Evolutionary conservation across 2,113 vertebrate species (phyloP).

Genomic region (Bagarius yarrelli): DNA sequence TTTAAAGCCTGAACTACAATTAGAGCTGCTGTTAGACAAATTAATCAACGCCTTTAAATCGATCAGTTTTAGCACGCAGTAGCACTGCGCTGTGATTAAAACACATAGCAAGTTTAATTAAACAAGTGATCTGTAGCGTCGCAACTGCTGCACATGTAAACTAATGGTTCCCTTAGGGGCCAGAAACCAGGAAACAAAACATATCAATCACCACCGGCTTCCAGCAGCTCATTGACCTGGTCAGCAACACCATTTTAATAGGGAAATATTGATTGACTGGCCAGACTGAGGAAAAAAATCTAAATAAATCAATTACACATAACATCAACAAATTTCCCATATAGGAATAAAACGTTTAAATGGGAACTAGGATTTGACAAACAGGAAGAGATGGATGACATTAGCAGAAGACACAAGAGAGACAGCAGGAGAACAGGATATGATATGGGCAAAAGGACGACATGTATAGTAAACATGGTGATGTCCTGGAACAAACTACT

Average conservation of each 20-base stretch:
- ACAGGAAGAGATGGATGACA: neutral
- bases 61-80: neutral
- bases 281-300: neutral
- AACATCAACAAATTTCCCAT: too few species aligned
- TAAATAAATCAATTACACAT: neutral
- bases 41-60: neutral
- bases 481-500: neutral
- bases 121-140: neutral
- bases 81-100: neutral
- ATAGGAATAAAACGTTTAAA: neutral
- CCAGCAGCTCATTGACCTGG: neutral
- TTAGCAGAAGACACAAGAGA: neutral
- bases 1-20: neutral
- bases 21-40: neutral
- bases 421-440: neutral
- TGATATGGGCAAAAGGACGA: neutral
- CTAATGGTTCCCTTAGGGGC: constrained; percentile 3
- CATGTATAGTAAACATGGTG: constrained; percentile 5
- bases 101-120: neutral
- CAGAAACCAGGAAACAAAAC: constrained; percentile 26
- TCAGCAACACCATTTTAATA: constrained; percentile 24
- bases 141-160: neutral
- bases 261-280: constrained; percentile 24
- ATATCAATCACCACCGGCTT: constrained; percentile 37
- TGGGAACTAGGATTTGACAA: neutral